These are phyloP conservation scores for Sipunculus nudus DNA, from an alignment of 2,888 invertebrate species.

Conservation along the genomic window DNA sequence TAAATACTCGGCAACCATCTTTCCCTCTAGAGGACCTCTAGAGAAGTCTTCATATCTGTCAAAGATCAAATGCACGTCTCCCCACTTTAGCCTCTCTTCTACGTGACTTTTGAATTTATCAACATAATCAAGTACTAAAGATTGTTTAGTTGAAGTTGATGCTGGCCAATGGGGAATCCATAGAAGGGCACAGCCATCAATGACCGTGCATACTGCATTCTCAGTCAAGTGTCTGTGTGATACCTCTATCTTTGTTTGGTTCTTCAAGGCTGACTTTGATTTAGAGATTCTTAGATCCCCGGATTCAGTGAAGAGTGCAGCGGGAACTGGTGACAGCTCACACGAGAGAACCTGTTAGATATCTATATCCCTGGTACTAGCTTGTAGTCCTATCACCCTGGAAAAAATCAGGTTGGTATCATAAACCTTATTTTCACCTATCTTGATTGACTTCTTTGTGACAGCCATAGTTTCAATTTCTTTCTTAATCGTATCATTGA, in stretches of 20 bases:
- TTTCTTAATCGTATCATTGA: constrained; percentile 5
- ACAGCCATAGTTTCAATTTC: constrained; percentile 16
- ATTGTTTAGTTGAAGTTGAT: too few relatives aligned
- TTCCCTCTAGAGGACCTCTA: too few relatives aligned
- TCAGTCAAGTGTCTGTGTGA: not conserved
- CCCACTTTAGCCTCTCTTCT: too few relatives aligned
- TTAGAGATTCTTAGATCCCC: constrained; percentile 20
- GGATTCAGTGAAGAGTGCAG: constrained; percentile 19
- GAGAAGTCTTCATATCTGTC: too few relatives aligned
- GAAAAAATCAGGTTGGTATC: constrained; percentile 22
- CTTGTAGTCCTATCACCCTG: constrained; percentile 17
- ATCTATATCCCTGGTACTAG: constrained; percentile 2
- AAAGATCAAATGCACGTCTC: too few relatives aligned
- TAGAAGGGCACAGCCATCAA: constrained; percentile 19
- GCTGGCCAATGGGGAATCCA: constrained; percentile 18
- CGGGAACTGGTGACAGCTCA: constrained; percentile 13
- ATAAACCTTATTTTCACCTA: constrained; percentile 11
- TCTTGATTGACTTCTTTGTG: constrained; percentile 7
- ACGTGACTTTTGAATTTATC: too few relatives aligned
- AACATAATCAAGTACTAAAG: too few relatives aligned
- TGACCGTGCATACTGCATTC: constrained; percentile 9
- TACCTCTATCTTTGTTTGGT: constrained; percentile 20
- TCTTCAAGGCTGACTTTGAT: constrained; percentile 17
- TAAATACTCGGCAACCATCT: too few relatives aligned
- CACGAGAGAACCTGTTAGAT: constrained; percentile 12